These are phyloP conservation scores for Leistus spinibarbis DNA, from an alignment of 2,888 invertebrate species.

Conservation along the genomic window DNA sequence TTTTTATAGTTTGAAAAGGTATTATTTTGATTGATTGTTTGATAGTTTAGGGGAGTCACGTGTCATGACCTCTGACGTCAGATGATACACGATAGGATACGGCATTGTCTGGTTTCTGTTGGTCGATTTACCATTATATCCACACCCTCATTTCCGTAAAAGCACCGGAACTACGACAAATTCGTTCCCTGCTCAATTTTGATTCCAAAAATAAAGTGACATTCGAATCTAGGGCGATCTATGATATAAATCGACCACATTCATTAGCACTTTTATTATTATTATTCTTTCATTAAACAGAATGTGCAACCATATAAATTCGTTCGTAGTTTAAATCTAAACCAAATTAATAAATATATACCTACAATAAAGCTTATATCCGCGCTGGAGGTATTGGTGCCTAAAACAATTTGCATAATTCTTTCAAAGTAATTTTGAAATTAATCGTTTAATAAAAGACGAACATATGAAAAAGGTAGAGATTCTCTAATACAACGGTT, in stretches of 20 bases:
- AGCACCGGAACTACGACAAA: constrained; percentile 32
- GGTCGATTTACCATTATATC: constrained; percentile 12
- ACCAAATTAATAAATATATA: too few relatives aligned
- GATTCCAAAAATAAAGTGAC: constrained; percentile 19
- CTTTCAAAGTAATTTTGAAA: too few relatives aligned
- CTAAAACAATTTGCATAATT: too few relatives aligned
- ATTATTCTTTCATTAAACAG: background rate
- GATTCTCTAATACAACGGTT: background rate
- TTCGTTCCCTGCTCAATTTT: constrained; percentile 4
- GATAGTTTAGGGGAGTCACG: background rate
- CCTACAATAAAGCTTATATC: too few relatives aligned
- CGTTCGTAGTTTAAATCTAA: too few relatives aligned
- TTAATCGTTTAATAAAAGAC: too few relatives aligned
- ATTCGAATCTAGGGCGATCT: background rate
- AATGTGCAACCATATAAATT: too few relatives aligned
- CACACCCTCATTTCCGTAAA: constrained; percentile 10
- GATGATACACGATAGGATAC: background rate
- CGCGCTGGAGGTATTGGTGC: too few relatives aligned
- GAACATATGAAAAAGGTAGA: background rate
- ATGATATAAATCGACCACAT: background rate
- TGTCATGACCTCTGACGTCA: background rate
- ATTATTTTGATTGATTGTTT: background rate
- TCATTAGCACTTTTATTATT: background rate
- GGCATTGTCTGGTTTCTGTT: constrained; percentile 19
- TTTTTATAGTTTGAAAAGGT: background rate